Conservation (phyloP, 1,140 invertebrate genomes). For the Drosophila fuyamai region DNA sequence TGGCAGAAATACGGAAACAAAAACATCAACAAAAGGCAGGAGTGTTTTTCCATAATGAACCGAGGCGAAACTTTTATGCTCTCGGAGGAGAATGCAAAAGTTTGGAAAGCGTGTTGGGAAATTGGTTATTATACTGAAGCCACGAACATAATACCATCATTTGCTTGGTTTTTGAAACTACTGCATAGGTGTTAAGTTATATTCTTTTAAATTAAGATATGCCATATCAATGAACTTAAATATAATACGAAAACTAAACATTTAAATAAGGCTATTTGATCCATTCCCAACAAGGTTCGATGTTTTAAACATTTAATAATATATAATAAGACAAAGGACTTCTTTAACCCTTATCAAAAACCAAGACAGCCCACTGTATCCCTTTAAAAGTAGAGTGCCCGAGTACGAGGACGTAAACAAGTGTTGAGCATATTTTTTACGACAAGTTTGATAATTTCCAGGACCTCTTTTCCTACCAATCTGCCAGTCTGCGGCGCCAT, state of each 20-base stretch:
- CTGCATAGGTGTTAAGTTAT: not conserved
- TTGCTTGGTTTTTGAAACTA: not conserved
- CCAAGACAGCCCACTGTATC: not conserved
- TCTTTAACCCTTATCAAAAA: not conserved
- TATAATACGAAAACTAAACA: too few relatives aligned
- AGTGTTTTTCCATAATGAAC: slow-evolving; percentile 38
- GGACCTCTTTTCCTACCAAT: slow-evolving; percentile 1
- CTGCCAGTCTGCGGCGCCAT: slow-evolving; percentile 48
- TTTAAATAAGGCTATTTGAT: too few relatives aligned
- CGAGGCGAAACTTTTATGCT: slow-evolving; percentile 29
- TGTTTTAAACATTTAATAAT: not conserved
- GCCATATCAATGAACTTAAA: too few relatives aligned
- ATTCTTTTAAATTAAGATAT: too few relatives aligned
- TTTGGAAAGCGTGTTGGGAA: slow-evolving; percentile 10
- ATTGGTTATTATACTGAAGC: slow-evolving; percentile 11
- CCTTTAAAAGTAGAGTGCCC: slow-evolving; percentile 7
- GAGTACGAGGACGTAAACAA: slow-evolving; percentile 62
- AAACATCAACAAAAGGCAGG: slow-evolving; percentile 34
- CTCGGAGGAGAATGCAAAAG: slow-evolving; percentile 10
- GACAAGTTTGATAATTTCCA: slow-evolving; percentile 55
- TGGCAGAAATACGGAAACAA: slow-evolving; percentile 29
- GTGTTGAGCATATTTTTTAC: slow-evolving; percentile 77
- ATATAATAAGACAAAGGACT: not conserved
- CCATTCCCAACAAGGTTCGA: too few relatives aligned
- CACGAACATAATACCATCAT: slow-evolving; percentile 10